Conservation (phyloP, 2,797 vertebrate species). For the Macropodus opercularis region DNA sequence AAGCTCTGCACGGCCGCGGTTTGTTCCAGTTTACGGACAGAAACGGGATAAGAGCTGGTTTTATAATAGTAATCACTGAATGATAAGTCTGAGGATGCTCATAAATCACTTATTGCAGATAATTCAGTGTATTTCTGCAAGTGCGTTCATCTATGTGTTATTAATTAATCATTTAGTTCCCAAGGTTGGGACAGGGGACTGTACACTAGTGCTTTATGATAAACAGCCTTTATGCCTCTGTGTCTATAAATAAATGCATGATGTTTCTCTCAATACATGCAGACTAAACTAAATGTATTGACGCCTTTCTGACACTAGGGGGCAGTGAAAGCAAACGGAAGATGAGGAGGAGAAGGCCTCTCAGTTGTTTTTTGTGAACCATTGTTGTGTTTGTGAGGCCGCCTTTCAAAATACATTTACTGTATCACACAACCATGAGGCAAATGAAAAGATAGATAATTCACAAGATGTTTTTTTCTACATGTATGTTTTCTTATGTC, state of each 20-base stretch:
- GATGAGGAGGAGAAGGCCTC: fast-evolving
- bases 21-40: conserved; percentile 2
- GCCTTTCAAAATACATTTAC: no score
- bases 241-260: no score
- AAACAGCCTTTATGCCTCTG: no score
- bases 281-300: background rate
- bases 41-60: conserved; percentile 10
- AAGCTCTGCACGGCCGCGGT: conserved; percentile 5
- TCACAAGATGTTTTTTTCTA: no score
- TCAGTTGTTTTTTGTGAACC: background rate
- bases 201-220: no score
- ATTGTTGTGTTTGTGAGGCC: background rate
- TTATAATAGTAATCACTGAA: background rate
- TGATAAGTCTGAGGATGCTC: background rate
- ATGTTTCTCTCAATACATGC: background rate
- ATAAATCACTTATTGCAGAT: background rate
- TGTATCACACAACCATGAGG: background rate
- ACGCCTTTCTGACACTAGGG: conserved; percentile 50
- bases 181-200: no score
- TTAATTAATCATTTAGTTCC: no score
- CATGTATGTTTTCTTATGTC: background rate
- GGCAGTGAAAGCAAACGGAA: conserved; percentile 51
- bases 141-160: no score
- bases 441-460: background rate
- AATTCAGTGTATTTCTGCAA: background rate